Evolutionary conservation across 1,140 invertebrate species (phyloP), one percentile per base, ranked within the genome.

Genomic region (Druon quercuslanigerum): DNA sequence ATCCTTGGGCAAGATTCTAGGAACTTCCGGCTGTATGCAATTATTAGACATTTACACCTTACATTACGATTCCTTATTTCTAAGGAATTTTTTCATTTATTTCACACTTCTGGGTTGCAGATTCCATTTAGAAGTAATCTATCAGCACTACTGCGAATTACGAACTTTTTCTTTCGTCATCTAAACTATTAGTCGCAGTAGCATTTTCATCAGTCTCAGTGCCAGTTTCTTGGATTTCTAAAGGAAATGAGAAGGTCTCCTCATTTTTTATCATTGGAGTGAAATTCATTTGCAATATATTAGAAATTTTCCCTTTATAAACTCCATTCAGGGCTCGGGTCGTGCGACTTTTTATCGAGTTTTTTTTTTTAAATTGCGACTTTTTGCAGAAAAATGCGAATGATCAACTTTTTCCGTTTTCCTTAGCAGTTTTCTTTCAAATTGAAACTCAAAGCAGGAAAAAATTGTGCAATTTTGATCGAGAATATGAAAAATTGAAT

Each of bases 181-280:
- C 20, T 66, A 66, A 46, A 66, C 40, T 66, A 66, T 66, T 66
- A 20, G 60, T 66, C 60, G 25, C 20, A 20, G 17, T 19, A 56
- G 20, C 57, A 33, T 66, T 33, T 33, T 66, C 60, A 40, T 66
- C 60, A 66, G 60, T 66, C 60, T 66, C 60, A 66, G 60, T 66
- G 60, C 60, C 60, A 66, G 60, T 66, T 66, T 56, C 9, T 40
- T 46, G 60, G 60, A 40, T 66, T 66, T 66, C 60, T 20, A 5
- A 20, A 57, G 20, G 13, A 14, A 25, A 16, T 66, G 40, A 40
- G 33, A 46, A 40, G n/a, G 16, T 16, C n/a, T 66, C 25, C 40
- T 66, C 11, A 12, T 6, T 66, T 40, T 14, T 66, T 19, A 12
- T 13, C 56, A 4, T 20, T 9, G n/a, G 19, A 56, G 19, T 57